Percentiles rank a stretch among this genome's conserved stretches.
Conservation (phyloP, 2,888 invertebrate species). For the Diabrotica balteata region DNA sequence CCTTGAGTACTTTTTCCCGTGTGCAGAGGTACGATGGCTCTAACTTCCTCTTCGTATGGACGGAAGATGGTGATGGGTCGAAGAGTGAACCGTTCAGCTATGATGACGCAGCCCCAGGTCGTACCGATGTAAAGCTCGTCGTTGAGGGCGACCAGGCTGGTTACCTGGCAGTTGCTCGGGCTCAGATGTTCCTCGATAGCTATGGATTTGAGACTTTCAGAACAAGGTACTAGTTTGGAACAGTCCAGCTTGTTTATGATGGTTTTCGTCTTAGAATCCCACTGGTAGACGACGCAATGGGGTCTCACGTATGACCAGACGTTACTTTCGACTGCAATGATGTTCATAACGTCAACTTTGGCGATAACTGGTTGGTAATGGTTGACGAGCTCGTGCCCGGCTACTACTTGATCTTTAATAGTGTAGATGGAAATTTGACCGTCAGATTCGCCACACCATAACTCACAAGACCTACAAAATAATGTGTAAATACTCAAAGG, state of each 20-base stretch:
- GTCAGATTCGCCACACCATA: constrained; percentile 89
- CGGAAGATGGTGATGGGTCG: constrained; percentile 91
- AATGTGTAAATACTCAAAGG: neutral
- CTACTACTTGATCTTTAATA: constrained; percentile 73
- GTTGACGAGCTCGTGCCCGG: constrained; percentile 74
- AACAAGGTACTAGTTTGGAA: constrained; percentile 89
- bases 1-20: constrained; percentile 35
- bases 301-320: constrained; percentile 87
- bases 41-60: constrained; percentile 84
- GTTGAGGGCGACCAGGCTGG: constrained; percentile 71
- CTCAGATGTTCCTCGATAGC: constrained; percentile 87
- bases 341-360: constrained; percentile 73
- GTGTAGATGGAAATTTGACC: constrained; percentile 82
- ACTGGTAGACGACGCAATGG: constrained; percentile 88
- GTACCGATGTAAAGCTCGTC: constrained; percentile 89
- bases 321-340: constrained; percentile 68
- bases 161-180: constrained; percentile 77
- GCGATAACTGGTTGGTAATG: constrained; percentile 68
- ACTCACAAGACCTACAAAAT: constrained; percentile 66
- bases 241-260: constrained; percentile 86
- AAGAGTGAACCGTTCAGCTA: constrained; percentile 81
- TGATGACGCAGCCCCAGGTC: constrained; percentile 92
- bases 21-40: constrained; percentile 68
- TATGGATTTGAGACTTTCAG: constrained; percentile 89
- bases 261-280: constrained; percentile 73